Evolutionary conservation across 2,888 invertebrate genomes (phyloP).

Genomic region (Calameuta idolon): DNA sequence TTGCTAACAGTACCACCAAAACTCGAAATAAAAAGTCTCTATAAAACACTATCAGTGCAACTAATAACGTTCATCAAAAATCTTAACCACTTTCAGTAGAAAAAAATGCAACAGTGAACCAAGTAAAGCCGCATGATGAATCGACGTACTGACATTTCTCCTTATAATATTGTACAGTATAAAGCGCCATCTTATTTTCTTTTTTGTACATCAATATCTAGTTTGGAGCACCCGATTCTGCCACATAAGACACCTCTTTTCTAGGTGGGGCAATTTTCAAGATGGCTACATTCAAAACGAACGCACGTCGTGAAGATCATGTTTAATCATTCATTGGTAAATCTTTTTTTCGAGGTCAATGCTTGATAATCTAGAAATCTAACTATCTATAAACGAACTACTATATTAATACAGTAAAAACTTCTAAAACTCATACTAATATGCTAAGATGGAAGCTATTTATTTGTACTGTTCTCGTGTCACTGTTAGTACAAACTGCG

Average conservation of each 20-base stretch:
- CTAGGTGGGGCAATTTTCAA: conserved; percentile 13
- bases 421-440: neutral
- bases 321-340: neutral
- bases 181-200: too few relatives aligned
- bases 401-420: neutral
- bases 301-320: neutral
- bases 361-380: neutral
- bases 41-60: too few relatives aligned
- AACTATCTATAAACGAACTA: neutral
- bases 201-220: too few relatives aligned
- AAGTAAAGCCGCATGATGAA: too few relatives aligned
- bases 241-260: neutral
- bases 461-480: conserved; percentile 34
- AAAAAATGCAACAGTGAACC: too few relatives aligned
- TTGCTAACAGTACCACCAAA: neutral
- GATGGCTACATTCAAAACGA: conserved; percentile 19
- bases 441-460: conserved; percentile 18
- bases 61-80: too few relatives aligned
- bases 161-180: too few relatives aligned
- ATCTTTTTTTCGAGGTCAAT: neutral
- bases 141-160: too few relatives aligned
- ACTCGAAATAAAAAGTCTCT: neutral
- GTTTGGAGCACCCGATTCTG: neutral
- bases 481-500: conserved; percentile 32
- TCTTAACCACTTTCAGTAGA: too few relatives aligned